Evolutionary conservation across 2,888 invertebrate species (phyloP), one percentile per base, ranked within the genome.

Genomic region (Halictus quadricinctus): DNA sequence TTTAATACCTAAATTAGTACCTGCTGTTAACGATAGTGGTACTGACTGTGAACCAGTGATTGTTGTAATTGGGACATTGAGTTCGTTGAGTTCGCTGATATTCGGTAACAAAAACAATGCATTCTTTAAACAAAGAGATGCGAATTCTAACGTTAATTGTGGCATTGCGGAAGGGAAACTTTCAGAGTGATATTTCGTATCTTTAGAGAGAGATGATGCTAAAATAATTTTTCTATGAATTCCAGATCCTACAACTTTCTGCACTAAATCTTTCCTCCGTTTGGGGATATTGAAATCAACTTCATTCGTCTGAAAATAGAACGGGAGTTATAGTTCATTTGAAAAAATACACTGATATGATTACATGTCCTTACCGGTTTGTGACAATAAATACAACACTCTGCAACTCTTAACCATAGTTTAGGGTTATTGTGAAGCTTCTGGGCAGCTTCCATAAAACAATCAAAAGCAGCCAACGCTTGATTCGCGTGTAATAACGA

Each of bases 321-420:
- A 13, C 8, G 50, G 73, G 48, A 21, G 29, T 66, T 12, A 12
- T 48, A 54, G 25, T 12, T 13, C 25, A 60, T 43, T 48, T 43
- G 13, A 7, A 41, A 15, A 50, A 75, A 72, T 54, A 21, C 15
- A 72, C 18, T 29, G 46, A 66, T 18, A 7, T 36, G 21, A 66
- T 13, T 48, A 93, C 92, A 93, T 54, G 93, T 93, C 93, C 96
- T 95, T 89, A 96, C 96, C 87, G 95, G 95, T 92, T 96, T 96
- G 91, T 96, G 96, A 92, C 96, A 96, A 91, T 96, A 96, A 72
- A 98, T 97, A 94, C 98, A 98, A 93, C 99, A 98, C 95, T 99
- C 99, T 0, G 99, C 98, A 91, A 99, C 95, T 91, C 99, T 96
- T 81, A 98, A 95, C 99, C 99, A 99, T 66, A 99, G 96, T 80